Evolutionary conservation across 2,888 invertebrate genomes (phyloP).

Genomic region (Drosophila seclusa): DNA sequence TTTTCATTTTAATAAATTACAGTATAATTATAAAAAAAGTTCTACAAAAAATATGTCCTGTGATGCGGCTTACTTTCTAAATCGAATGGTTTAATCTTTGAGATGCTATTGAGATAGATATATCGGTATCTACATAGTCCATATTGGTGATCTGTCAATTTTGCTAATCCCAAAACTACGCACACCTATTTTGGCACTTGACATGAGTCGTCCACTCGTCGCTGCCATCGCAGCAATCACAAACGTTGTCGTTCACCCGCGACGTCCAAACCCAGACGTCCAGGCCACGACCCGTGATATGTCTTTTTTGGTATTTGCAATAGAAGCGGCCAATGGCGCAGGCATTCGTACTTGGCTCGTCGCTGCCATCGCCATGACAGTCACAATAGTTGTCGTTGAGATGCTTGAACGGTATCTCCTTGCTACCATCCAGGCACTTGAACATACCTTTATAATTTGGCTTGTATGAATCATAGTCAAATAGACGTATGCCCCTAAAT

Average conservation of each 20-base stretch:
- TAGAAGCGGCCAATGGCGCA: slow-evolving; percentile 94
- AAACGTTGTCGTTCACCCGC: slow-evolving; percentile 96
- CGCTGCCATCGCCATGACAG: slow-evolving; percentile 90
- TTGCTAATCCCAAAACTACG: slow-evolving; percentile 54
- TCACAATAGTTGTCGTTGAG: slow-evolving; percentile 96
- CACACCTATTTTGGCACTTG: slow-evolving; percentile 78
- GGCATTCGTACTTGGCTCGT: slow-evolving; percentile 94
- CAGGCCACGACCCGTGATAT: slow-evolving; percentile 83
- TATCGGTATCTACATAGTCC: slow-evolving; percentile 9
- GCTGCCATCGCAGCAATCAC: slow-evolving; percentile 97
- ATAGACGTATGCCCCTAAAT: slow-evolving; percentile 84
- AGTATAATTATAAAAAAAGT: slow-evolving; percentile 47
- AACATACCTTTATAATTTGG: slow-evolving; percentile 85
- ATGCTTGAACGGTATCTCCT: slow-evolving; percentile 86
- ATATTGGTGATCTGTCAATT: slow-evolving; percentile 19
- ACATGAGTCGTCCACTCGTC: slow-evolving; percentile 89
- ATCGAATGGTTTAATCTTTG: slow-evolving; percentile 49
- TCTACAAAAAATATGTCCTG: slow-evolving; percentile 70
- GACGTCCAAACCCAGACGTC: slow-evolving; percentile 81
- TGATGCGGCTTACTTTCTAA: slow-evolving; percentile 63
- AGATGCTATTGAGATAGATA: slow-evolving; percentile 54
- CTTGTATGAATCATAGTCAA: slow-evolving; percentile 85
- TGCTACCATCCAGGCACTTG: slow-evolving; percentile 85
- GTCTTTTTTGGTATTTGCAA: slow-evolving; percentile 87
- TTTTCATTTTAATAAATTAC: slow-evolving; percentile 66